A percentile compares a stretch with the other conserved stretches of the same genome.
Conservation (phyloP, 2,113 vertebrate genomes). For the Erinaceus europaeus region DNA sequence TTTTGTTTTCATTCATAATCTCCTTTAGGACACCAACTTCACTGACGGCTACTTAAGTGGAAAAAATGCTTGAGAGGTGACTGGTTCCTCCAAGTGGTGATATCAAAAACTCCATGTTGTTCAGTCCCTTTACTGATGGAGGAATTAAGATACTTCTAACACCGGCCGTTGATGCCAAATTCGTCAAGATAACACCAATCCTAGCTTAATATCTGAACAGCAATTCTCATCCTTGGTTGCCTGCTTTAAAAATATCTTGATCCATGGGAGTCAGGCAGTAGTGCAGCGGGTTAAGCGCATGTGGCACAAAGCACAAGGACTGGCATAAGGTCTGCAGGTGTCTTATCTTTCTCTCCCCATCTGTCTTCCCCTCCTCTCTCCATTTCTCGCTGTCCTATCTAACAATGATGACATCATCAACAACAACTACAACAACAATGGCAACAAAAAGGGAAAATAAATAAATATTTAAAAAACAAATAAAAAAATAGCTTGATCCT, state of each 20-base stretch:
- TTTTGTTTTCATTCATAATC: background rate
- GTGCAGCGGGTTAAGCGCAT: too few species aligned
- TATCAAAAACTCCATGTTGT: background rate
- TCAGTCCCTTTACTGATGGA: conserved; percentile 12
- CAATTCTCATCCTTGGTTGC: background rate
- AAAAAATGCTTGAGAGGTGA: background rate
- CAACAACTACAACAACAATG: too few species aligned
- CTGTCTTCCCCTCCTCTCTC: too few species aligned
- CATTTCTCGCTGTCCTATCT: too few species aligned
- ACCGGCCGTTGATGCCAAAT: conserved; percentile 4
- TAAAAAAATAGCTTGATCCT: background rate
- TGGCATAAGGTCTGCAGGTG: too few species aligned
- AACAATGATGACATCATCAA: too few species aligned
- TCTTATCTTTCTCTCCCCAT: too few species aligned
- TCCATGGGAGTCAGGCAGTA: too few species aligned
- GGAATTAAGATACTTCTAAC: background rate
- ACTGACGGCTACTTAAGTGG: background rate
- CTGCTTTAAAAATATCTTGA: too few species aligned
- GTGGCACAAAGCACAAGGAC: too few species aligned
- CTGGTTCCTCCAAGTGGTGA: background rate
- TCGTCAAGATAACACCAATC: conserved; percentile 15
- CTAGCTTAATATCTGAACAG: background rate
- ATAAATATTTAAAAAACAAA: too few species aligned
- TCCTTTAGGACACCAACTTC: background rate
- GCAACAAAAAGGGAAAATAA: too few species aligned